Evolutionary conservation across 1,140 invertebrate species (phyloP), one percentile per base, ranked within the genome.

Genomic region (Drosophila dunni): DNA sequence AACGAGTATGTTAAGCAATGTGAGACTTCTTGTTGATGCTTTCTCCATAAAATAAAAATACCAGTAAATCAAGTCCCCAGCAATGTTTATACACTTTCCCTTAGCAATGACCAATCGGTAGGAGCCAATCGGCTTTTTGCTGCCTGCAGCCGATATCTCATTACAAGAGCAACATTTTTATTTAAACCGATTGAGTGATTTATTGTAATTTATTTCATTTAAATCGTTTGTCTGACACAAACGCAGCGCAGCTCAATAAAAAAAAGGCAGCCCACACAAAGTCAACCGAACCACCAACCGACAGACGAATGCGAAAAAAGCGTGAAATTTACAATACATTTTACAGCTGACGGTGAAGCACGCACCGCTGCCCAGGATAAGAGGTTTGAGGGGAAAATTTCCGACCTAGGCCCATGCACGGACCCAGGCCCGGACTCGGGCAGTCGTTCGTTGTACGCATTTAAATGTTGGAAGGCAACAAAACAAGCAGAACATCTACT

Each of bases 171-270:
- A 83, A 83, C 84, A 73, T 83, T 81, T 89, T 88, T 78, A 80
- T 83, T 81, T 83, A 89, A 81, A 76, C 67, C 84, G 78, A 89
- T 89, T 89, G 84, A 89, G 84, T 78, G 84, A 83, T 89, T 81
- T 77, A 81, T 89, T 80, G 75, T 79, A 84, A 84, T 89, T 89
- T 81, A 89, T 89, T 89, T 89, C 84, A 89, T 89, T 89, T 89
- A 89, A 89, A 89, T 84, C 84, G 84, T 78, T 89, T 89, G 78
- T 89, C 70, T 81, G 84, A 89, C 84, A 81, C 66, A 63, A 68
- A 71, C 72, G 54, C 75, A 57, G 60, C 53, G 40, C 10, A 33
- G 56, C 66, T 36, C 61, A 66, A 58, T 61, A 46, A 51, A 72
- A 51, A 72, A 57, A 42, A 53, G 13, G 10, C 61, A 57, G 45